Evolutionary conservation across 2,888 invertebrate species (phyloP).

Genomic region (Dioctria linearis): DNA sequence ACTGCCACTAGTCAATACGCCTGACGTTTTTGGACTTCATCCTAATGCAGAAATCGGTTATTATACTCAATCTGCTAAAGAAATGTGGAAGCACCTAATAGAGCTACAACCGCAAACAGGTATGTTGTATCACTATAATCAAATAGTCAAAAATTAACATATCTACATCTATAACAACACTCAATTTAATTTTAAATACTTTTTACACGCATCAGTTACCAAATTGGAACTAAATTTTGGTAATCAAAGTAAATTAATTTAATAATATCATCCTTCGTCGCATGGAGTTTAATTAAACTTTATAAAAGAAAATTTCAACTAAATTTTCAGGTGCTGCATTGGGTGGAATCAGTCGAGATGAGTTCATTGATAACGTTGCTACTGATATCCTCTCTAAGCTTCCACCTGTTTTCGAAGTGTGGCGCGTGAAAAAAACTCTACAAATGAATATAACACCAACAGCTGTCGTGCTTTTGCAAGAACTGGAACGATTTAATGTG

Average conservation of each 20-base stretch:
- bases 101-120: conserved; percentile 93
- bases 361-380: conserved; percentile 86
- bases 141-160: neutral
- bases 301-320: neutral
- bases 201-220: conserved; percentile 42
- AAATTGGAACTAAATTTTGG: conserved; percentile 31
- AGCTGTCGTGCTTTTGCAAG: conserved; percentile 89
- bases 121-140: conserved; percentile 64
- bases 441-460: conserved; percentile 87
- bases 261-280: conserved; percentile 19
- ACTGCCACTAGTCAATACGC: conserved; percentile 87
- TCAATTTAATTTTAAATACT: conserved; percentile 22
- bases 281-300: conserved; percentile 25
- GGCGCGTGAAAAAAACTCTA: conserved; percentile 84
- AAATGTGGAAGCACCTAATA: conserved; percentile 89
- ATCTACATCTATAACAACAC: neutral
- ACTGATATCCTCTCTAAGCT: conserved; percentile 84
- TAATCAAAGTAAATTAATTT: conserved; percentile 51
- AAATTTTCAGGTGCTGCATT: conserved; percentile 75
- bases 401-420: conserved; percentile 84
- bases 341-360: conserved; percentile 86
- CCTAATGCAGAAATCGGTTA: conserved; percentile 97
- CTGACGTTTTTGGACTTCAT: conserved; percentile 93
- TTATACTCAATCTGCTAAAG: conserved; percentile 88
- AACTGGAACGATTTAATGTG: conserved; percentile 89